These are phyloP conservation scores for Tarsius wallacei DNA, from an alignment of 2,797 vertebrate species.

Conservation along the genomic window DNA sequence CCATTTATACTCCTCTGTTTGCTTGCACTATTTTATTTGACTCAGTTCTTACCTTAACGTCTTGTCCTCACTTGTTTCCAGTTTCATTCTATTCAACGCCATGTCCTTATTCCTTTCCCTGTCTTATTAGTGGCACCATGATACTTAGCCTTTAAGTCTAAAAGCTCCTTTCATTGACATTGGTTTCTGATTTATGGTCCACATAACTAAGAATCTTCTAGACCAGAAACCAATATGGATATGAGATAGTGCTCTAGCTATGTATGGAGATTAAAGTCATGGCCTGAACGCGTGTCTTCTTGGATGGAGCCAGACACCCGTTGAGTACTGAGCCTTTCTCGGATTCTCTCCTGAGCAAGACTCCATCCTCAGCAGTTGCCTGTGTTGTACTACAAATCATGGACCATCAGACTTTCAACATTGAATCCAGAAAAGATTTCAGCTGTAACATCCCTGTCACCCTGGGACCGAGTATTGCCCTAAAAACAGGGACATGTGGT, in stretches of 20 bases:
- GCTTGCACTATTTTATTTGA: neutral
- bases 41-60: neutral
- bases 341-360: neutral
- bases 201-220: neutral
- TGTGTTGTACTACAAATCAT: neutral
- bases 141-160: neutral
- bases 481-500: neutral
- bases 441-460: neutral
- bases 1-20: neutral
- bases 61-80: neutral
- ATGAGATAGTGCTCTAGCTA: neutral
- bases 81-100: neutral
- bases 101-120: neutral
- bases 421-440: neutral
- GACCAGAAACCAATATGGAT: neutral
- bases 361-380: neutral
- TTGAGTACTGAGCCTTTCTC: neutral
- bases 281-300: neutral
- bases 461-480: neutral
- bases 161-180: neutral
- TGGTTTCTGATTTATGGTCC: neutral
- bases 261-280: neutral
- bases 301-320: neutral
- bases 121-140: neutral
- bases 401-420: neutral